Evolutionary conservation across 2,797 vertebrate genomes (phyloP), one percentile per base, ranked within the genome.

Genomic region (Ciconia nigra): DNA sequence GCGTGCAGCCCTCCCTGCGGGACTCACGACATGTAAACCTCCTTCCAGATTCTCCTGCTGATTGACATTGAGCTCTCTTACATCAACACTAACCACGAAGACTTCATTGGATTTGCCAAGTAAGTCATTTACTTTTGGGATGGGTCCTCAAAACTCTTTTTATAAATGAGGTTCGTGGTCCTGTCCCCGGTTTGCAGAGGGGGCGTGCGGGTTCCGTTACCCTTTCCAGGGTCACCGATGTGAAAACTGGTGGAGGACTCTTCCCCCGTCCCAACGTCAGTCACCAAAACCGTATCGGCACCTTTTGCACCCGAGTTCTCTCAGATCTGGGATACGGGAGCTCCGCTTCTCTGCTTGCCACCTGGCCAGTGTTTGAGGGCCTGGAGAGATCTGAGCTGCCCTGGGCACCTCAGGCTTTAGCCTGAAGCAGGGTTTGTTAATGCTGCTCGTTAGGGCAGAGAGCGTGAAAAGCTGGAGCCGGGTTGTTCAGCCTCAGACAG

Each of bases 41-140:
- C 83, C 69, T 94, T 93, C 74, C 97, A 99, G 99, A 99, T 99
- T 70, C 98, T 99, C 84, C 98, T 99, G 89, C 98, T 99, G 96
- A 99, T 99, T 54, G 99, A 99, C 98, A 99, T 99, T 29, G 99
- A 99, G 97, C 98, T 99, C 96, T 99, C 99, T 41, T 99, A 99
- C 98, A 99, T 99, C 98, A 99, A 99, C 98, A 99, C 99, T 55
- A 99, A 99, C 98, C 99, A 99, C 4, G 99, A 99, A 87, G 99
- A 99, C 98, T 99, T 99, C 98, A 99, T 99, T n/a, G 99, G 99
- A 69, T 99, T 99, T 70, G 99, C 99, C 94, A 99, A 99, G 99
- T 99, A 98, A 89, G 99, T 98, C 39, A 8, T 17, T 46, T 2
- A 1, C 10, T 3, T 3, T 14, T 7, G 47, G n/a, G 35, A 3